A percentile compares a stretch with the other conserved stretches of the same genome.
These are phyloP conservation scores for Apomyelois bistriatella DNA, from an alignment of 2,888 invertebrate genomes.

Conservation along the genomic window DNA sequence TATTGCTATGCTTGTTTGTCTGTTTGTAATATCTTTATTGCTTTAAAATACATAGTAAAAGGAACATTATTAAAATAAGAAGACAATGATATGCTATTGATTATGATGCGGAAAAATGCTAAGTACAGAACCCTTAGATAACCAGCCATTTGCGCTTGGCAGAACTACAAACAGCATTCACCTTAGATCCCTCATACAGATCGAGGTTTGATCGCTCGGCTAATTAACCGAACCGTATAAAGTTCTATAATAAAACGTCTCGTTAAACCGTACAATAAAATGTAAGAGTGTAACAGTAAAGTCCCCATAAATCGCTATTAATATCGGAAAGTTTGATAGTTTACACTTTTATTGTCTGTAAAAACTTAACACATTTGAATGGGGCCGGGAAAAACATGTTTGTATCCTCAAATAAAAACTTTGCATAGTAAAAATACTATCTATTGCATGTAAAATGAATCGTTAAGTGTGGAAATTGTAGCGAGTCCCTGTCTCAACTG, in stretches of 20 bases:
- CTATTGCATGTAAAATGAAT: background rate
- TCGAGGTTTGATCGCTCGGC: constrained; percentile 56
- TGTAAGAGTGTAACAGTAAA: constrained; percentile 32
- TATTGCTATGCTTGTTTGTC: too few relatives aligned
- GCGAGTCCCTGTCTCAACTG: too few relatives aligned
- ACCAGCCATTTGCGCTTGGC: background rate
- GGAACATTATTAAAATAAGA: too few relatives aligned
- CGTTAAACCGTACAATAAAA: constrained; percentile 65
- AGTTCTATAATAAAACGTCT: constrained; percentile 54
- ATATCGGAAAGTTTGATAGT: constrained; percentile 31
- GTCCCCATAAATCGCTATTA: constrained; percentile 58
- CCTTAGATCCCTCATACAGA: constrained; percentile 24
- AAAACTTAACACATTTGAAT: constrained; percentile 27
- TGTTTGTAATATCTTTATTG: too few relatives aligned
- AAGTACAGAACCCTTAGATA: background rate
- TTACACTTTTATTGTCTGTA: constrained; percentile 31
- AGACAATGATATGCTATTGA: too few relatives aligned
- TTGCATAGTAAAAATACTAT: constrained; percentile 1
- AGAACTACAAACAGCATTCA: background rate
- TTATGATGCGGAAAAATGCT: too few relatives aligned
- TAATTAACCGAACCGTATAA: constrained; percentile 66
- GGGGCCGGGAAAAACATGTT: constrained; percentile 15
- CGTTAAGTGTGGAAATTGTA: too few relatives aligned
- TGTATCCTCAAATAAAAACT: background rate
- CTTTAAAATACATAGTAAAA: too few relatives aligned